Evolutionary conservation across 2,888 invertebrate genomes (phyloP).

Genomic region (Aleiodes alternator): DNA sequence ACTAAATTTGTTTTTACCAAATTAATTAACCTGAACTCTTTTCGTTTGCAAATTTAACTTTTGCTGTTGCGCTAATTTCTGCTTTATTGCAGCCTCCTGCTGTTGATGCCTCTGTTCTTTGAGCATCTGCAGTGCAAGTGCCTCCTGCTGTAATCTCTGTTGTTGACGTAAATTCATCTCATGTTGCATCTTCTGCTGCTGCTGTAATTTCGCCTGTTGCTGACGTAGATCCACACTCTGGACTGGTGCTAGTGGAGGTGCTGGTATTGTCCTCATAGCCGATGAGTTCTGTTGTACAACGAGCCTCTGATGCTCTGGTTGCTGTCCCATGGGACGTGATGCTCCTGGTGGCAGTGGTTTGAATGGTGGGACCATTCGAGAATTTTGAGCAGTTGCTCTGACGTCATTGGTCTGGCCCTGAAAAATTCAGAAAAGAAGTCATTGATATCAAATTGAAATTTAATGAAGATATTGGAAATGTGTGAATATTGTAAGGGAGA

Average conservation of each 20-base stretch:
- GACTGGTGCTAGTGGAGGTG: slow-evolving; percentile 57
- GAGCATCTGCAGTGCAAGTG: slow-evolving; percentile 51
- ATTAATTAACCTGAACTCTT: slow-evolving; percentile 62
- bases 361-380: slow-evolving; percentile 82
- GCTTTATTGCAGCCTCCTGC: slow-evolving; percentile 67
- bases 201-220: slow-evolving; percentile 62
- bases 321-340: slow-evolving; percentile 80
- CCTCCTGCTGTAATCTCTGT: slow-evolving; percentile 64
- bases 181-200: slow-evolving; percentile 57
- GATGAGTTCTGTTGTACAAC: slow-evolving; percentile 71
- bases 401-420: slow-evolving; percentile 47
- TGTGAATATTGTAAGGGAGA: too few relatives aligned
- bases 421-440: neutral
- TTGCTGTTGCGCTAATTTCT: slow-evolving; percentile 62
- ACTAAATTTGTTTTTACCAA: neutral
- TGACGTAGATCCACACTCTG: slow-evolving; percentile 62
- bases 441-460: too few relatives aligned
- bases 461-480: too few relatives aligned
- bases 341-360: slow-evolving; percentile 83
- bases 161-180: slow-evolving; percentile 63
- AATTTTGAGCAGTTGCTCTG: slow-evolving; percentile 43
- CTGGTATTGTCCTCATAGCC: slow-evolving; percentile 61
- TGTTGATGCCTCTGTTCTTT: slow-evolving; percentile 40
- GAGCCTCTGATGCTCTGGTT: slow-evolving; percentile 77
- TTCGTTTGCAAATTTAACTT: slow-evolving; percentile 63